These are phyloP conservation scores for Lepus europaeus DNA, from an alignment of 2,113 vertebrate species.

Conservation along the genomic window DNA sequence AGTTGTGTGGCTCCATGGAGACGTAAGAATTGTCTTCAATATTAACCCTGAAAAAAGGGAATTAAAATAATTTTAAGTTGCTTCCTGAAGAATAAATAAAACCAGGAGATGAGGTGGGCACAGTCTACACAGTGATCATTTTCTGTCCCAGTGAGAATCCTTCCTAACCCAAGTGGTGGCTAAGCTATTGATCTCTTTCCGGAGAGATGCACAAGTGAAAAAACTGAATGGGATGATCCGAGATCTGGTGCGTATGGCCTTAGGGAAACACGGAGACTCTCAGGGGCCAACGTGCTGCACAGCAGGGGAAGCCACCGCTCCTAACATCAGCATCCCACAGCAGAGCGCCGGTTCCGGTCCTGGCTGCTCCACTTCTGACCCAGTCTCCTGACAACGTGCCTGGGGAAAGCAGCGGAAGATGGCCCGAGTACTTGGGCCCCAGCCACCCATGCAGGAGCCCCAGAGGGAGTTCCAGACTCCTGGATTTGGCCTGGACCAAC, in stretches of 20 bases:
- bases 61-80: background rate
- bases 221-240: background rate
- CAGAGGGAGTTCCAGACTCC: no score
- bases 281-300: background rate
- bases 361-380: no score
- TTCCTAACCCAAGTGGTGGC: background rate
- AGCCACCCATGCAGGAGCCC: no score
- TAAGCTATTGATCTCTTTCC: constrained; percentile 1
- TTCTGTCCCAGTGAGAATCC: background rate
- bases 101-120: background rate
- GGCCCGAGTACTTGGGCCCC: no score
- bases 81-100: constrained; percentile 31
- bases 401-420: no score
- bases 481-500: no score
- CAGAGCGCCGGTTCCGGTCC: no score
- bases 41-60: background rate
- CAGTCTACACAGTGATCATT: background rate
- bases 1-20: background rate
- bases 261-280: background rate
- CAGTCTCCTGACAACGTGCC: no score
- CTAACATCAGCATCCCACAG: no score
- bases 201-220: background rate
- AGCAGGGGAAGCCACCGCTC: no score
- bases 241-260: background rate
- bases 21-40: background rate